A percentile compares a stretch with the other conserved stretches of the same genome.
Conservation (phyloP, 2,113 vertebrate genomes). For the Osmerus mordax region DNA sequence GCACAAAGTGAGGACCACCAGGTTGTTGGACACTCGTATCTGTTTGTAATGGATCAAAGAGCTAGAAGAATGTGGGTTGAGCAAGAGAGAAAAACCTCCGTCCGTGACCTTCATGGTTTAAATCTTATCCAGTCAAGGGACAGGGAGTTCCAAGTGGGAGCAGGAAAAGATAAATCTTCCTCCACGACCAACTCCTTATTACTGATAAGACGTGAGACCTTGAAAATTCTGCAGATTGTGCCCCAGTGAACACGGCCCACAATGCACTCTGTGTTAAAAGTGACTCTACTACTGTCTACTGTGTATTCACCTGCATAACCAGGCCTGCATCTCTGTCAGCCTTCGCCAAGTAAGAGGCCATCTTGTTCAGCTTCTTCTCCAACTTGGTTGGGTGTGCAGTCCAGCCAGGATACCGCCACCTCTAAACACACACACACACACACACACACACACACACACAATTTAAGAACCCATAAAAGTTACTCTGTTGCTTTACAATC, state of each 20-base stretch:
- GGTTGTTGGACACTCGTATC: neutral
- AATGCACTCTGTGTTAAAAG: neutral
- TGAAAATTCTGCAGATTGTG: neutral
- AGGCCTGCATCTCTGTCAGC: slow-evolving; percentile 18
- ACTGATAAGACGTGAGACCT: no score
- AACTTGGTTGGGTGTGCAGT: neutral
- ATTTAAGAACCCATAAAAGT: neutral
- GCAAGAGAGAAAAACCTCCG: no score
- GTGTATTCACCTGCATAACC: slow-evolving; percentile 25
- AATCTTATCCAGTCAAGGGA: no score
- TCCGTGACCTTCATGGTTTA: no score
- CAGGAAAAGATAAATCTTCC: no score
- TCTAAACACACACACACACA: slow-evolving; percentile 25
- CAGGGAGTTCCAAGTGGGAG: no score
- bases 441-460: neutral
- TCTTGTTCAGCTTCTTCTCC: slow-evolving; percentile 4
- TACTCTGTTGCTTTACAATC: neutral
- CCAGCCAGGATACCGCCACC: slow-evolving; percentile 26
- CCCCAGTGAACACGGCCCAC: neutral
- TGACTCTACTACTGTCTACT: neutral
- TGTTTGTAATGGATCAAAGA: no score
- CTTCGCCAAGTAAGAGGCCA: slow-evolving; percentile 19
- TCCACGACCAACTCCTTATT: no score
- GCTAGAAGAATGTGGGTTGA: no score
- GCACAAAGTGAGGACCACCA: neutral